Conservation (phyloP, 2,888 invertebrate species). For the Trichogramma dendrolimi region DNA sequence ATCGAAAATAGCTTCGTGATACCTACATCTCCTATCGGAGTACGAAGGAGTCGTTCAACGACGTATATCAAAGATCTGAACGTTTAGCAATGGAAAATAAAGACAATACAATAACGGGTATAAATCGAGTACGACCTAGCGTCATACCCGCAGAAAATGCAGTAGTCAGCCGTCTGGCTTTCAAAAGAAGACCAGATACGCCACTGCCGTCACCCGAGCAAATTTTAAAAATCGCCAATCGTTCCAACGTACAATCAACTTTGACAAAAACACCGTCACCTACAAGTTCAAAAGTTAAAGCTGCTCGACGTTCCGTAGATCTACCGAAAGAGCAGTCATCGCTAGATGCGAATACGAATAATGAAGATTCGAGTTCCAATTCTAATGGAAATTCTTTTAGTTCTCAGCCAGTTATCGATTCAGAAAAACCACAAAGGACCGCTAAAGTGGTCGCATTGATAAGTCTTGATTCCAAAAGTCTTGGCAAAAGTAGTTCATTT, state of each 20-base stretch:
- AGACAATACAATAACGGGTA: slow-evolving; percentile 4
- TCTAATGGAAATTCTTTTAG: slow-evolving; percentile 35
- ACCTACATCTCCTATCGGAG: slow-evolving; percentile 7
- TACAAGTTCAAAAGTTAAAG: background rate
- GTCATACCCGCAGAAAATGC: slow-evolving; percentile 1
- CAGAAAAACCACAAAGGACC: slow-evolving; percentile 46
- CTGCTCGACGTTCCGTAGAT: background rate
- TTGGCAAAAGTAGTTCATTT: background rate
- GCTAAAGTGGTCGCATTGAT: slow-evolving; percentile 48
- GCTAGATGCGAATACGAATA: no score
- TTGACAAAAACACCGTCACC: slow-evolving; percentile 9
- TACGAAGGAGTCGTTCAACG: slow-evolving; percentile 24
- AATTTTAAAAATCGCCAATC: background rate
- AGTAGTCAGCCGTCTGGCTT: slow-evolving; percentile 15
- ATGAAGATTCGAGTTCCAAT: slow-evolving; percentile 8
- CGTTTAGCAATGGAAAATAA: slow-evolving; percentile 19
- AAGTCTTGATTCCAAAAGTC: slow-evolving; percentile 40
- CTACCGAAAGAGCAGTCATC: no score
- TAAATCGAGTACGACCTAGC: slow-evolving; percentile 2
- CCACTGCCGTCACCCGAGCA: slow-evolving; percentile 38
- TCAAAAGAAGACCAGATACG: slow-evolving; percentile 41
- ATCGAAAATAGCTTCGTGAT: slow-evolving; percentile 41
- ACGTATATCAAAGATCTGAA: slow-evolving; percentile 27
- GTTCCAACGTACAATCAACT: background rate
- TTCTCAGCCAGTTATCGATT: slow-evolving; percentile 22